Evolutionary conservation across 1,140 invertebrate genomes (phyloP).

Genomic region (Popillia japonica): DNA sequence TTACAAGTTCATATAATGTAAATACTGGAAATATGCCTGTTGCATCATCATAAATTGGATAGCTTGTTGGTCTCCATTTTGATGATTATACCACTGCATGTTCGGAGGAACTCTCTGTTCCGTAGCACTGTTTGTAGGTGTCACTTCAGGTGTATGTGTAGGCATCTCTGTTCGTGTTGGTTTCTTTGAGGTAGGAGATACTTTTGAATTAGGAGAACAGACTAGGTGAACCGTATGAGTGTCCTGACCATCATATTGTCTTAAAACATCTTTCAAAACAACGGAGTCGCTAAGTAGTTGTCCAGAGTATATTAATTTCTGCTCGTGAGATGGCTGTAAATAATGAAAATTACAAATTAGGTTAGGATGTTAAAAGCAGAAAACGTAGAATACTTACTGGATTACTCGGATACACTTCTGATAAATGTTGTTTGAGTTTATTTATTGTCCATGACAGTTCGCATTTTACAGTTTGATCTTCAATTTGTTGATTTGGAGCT

Average conservation of each 20-base stretch:
- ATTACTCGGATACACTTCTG: constrained; percentile 87
- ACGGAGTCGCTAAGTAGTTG: constrained; percentile 80
- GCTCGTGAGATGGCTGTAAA: constrained; percentile 78
- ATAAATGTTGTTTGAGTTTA: constrained; percentile 82
- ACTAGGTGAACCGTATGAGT: constrained; percentile 85
- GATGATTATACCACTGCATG: constrained; percentile 36
- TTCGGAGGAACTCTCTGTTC: constrained; percentile 39
- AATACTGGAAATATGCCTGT: constrained; percentile 85
- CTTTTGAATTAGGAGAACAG: constrained; percentile 65
- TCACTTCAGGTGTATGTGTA: constrained; percentile 44
- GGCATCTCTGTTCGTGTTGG: background rate
- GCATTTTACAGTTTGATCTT: constrained; percentile 85
- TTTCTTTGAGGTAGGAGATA: constrained; percentile 41
- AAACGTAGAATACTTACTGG: constrained; percentile 72
- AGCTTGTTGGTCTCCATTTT: constrained; percentile 52
- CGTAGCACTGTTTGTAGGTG: background rate
- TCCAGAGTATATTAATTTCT: constrained; percentile 92
- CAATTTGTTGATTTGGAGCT: constrained; percentile 88
- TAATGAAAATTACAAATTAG: constrained; percentile 45
- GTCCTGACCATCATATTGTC: constrained; percentile 75
- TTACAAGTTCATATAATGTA: constrained; percentile 83
- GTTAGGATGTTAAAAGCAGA: constrained; percentile 38
- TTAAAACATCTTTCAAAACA: constrained; percentile 81
- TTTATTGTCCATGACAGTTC: constrained; percentile 85
- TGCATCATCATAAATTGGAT: constrained; percentile 80